Conservation (phyloP, 1,140 invertebrate genomes). For the Chlorops oryzae region DNA sequence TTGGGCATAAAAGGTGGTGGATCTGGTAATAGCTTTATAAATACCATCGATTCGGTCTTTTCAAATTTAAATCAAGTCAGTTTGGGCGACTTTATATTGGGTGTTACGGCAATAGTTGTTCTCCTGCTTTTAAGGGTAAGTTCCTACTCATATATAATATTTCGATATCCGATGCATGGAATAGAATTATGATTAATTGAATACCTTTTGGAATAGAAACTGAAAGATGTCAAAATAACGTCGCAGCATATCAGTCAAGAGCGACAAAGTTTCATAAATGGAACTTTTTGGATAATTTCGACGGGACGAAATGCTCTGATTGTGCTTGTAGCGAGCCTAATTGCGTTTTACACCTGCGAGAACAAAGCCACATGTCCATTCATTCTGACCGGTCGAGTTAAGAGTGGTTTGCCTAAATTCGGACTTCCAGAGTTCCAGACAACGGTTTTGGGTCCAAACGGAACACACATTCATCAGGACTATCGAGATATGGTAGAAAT, state of each 20-base stretch:
- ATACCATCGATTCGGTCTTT: constrained; percentile 58
- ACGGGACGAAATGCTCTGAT: constrained; percentile 72
- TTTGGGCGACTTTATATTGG: constrained; percentile 58
- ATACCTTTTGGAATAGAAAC: constrained; percentile 51
- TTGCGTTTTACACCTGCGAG: constrained; percentile 53
- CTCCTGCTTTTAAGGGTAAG: constrained; percentile 62
- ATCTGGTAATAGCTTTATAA: constrained; percentile 58
- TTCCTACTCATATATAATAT: background rate
- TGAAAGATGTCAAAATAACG: constrained; percentile 57
- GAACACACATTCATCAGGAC: constrained; percentile 36
- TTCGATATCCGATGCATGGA: no score
- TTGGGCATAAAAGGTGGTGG: constrained; percentile 60
- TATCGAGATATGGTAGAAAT: constrained; percentile 53
- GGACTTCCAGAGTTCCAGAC: constrained; percentile 58
- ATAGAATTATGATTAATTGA: no score
- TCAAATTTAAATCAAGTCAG: constrained; percentile 53
- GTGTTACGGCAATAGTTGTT: constrained; percentile 58
- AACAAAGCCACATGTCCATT: constrained; percentile 51
- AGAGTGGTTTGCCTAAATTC: constrained; percentile 57
- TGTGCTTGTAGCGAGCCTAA: constrained; percentile 58
- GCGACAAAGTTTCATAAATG: constrained; percentile 47
- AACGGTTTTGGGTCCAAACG: constrained; percentile 51
- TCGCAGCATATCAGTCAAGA: constrained; percentile 18
- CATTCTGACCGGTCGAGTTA: constrained; percentile 60
- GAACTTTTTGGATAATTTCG: constrained; percentile 64